These are phyloP conservation scores for Sebastes iracundus DNA, from an alignment of 2,797 vertebrate species.

Conservation along the genomic window DNA sequence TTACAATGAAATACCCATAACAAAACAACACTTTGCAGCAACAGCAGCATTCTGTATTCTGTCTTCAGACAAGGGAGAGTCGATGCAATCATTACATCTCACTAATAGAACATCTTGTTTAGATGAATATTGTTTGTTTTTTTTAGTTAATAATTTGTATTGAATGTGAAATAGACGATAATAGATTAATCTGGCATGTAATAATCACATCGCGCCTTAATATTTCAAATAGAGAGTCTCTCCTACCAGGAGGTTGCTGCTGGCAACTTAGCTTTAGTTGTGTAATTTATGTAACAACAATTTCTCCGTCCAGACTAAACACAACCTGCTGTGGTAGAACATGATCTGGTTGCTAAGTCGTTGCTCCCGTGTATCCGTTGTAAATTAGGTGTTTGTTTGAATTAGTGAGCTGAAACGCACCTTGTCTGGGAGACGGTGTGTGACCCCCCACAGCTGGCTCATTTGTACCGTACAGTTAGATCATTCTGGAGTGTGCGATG, in stretches of 20 bases:
- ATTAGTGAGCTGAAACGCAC: neutral
- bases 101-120: slow-evolving; percentile 24
- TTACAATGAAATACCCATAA: neutral
- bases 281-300: slow-evolving; percentile 61
- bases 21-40: neutral
- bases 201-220: slow-evolving; percentile 44
- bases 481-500: slow-evolving; percentile 45
- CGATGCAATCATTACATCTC: neutral
- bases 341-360: neutral
- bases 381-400: neutral
- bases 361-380: neutral
- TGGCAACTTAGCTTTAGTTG: slow-evolving; percentile 53
- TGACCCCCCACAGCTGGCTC: slow-evolving; percentile 36
- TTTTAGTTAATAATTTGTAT: slow-evolving; percentile 10
- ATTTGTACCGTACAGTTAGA: slow-evolving; percentile 43
- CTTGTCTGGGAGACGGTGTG: slow-evolving; percentile 3
- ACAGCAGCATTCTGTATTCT: neutral
- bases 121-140: neutral
- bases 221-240: slow-evolving; percentile 30
- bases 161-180: slow-evolving; percentile 26
- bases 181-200: slow-evolving; percentile 53
- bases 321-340: slow-evolving; percentile 6
- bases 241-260: slow-evolving; percentile 47
- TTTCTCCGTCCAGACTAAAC: slow-evolving; percentile 54
- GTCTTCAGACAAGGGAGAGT: neutral